These are phyloP conservation scores for Silurus lanzhouensis DNA, from an alignment of 2,797 vertebrate species.

Conservation along the genomic window DNA sequence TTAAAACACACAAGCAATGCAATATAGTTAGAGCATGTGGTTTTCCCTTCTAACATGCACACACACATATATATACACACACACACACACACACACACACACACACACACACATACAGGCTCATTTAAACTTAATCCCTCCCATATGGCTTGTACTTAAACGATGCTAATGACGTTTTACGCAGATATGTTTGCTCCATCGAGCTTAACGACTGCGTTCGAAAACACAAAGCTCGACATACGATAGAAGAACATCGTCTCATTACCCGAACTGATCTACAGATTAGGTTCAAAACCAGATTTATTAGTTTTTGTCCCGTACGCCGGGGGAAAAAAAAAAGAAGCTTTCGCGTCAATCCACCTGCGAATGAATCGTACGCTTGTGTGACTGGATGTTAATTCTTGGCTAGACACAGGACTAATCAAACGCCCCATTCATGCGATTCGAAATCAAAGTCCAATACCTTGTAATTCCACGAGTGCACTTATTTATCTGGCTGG, in stretches of 20 bases:
- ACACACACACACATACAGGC: constrained; percentile 59
- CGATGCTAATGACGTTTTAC: constrained; percentile 54
- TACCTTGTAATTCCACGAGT: constrained; percentile 40
- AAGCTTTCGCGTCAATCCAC: constrained; percentile 20
- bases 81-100: constrained; percentile 56
- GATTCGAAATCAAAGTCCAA: constrained; percentile 55
- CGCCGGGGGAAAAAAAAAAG: neutral
- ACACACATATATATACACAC: constrained; percentile 20
- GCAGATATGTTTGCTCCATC: constrained; percentile 40
- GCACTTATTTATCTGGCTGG: constrained; percentile 37
- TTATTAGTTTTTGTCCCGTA: constrained; percentile 20
- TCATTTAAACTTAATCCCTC: constrained; percentile 52
- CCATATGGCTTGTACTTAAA: constrained; percentile 53
- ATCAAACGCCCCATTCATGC: constrained; percentile 52
- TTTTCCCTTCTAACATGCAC: constrained; percentile 55
- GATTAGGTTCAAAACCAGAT: constrained; percentile 37
- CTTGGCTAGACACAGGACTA: constrained; percentile 44
- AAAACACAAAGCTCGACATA: constrained; percentile 3
- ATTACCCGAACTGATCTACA: constrained; percentile 30
- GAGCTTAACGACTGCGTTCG: constrained; percentile 16
- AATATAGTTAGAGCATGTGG: constrained; percentile 73
- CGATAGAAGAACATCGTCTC: constrained; percentile 22
- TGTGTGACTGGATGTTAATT: constrained; percentile 49
- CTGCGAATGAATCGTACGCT: constrained; percentile 49
- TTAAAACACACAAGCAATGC: constrained; percentile 72